Evolutionary conservation across 2,113 vertebrate species (phyloP).

Genomic region (Todiramphus saurophagus): DNA sequence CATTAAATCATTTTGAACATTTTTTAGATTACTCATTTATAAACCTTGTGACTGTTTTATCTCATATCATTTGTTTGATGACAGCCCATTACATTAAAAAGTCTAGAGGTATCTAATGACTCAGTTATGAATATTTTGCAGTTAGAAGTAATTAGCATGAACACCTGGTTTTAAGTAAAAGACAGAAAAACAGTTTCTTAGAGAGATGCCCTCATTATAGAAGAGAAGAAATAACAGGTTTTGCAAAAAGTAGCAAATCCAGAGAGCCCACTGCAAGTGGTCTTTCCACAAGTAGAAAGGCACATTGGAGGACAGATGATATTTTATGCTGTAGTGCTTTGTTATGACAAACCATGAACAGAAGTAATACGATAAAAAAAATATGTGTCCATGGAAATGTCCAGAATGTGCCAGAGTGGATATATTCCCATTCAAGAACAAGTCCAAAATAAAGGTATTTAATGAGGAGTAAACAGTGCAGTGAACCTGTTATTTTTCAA

Average conservation of each 20-base stretch:
- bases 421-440: neutral
- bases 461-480: neutral
- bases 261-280: neutral
- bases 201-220: neutral
- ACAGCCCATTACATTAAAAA: conserved; percentile 1
- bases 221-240: neutral
- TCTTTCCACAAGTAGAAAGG: neutral
- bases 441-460: neutral
- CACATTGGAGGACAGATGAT: neutral
- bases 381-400: neutral
- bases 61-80: conserved; percentile 55
- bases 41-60: conserved; percentile 52
- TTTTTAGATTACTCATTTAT: conserved; percentile 55
- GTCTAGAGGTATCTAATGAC: conserved; percentile 24
- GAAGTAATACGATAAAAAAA: neutral
- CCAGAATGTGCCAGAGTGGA: neutral
- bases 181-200: neutral
- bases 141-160: conserved; percentile 7
- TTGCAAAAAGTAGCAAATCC: neutral
- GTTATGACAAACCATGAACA: neutral
- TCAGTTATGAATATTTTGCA: conserved; percentile 21
- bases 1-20: conserved; percentile 57
- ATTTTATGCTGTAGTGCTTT: neutral
- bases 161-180: conserved; percentile 4
- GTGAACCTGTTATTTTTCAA: neutral